Conservation (phyloP, 30 jellyfish, hydroid and myxozoan genomes). For the Hydractinia echinata region DNA sequence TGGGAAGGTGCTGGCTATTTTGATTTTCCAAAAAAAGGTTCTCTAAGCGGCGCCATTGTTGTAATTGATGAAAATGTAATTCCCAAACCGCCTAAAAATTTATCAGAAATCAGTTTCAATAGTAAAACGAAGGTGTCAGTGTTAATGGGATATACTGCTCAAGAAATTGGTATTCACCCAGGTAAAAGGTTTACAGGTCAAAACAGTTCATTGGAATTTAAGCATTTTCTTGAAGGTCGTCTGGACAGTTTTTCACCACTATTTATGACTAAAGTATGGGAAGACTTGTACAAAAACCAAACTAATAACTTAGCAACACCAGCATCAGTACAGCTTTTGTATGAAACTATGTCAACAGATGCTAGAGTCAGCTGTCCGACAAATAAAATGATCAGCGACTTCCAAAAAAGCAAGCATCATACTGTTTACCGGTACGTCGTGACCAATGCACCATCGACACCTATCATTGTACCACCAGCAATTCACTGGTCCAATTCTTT, state of each 20-base stretch:
- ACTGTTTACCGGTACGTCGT: constrained; percentile 45
- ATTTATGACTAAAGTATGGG: not conserved
- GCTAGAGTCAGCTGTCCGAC: constrained; percentile 44
- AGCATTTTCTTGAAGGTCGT: constrained; percentile 7
- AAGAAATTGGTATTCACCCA: constrained; percentile 34
- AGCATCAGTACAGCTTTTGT: not conserved
- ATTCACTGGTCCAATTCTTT: constrained; percentile 1
- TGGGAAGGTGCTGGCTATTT: constrained; percentile 20
- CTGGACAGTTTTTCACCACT: constrained; percentile 10
- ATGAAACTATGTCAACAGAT: constrained; percentile 51
- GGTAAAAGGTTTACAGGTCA: not conserved
- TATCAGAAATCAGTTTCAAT: not conserved
- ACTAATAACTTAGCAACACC: not conserved
- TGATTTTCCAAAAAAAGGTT: constrained; percentile 39
- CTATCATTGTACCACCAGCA: not conserved
- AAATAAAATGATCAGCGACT: constrained; percentile 12
- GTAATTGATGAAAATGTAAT: constrained; percentile 30
- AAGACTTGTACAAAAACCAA: constrained; percentile 11
- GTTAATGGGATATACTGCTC: constrained; percentile 42
- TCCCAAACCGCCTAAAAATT: constrained; percentile 18
- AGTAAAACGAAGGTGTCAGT: constrained; percentile 21
- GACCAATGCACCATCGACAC: constrained; percentile 33
- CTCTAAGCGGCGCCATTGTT: constrained; percentile 31
- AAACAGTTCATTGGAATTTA: not conserved
- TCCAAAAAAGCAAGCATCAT: constrained; percentile 11